Evolutionary conservation across 2,888 invertebrate genomes (phyloP).

Genomic region (Erpobdella octoculata): DNA sequence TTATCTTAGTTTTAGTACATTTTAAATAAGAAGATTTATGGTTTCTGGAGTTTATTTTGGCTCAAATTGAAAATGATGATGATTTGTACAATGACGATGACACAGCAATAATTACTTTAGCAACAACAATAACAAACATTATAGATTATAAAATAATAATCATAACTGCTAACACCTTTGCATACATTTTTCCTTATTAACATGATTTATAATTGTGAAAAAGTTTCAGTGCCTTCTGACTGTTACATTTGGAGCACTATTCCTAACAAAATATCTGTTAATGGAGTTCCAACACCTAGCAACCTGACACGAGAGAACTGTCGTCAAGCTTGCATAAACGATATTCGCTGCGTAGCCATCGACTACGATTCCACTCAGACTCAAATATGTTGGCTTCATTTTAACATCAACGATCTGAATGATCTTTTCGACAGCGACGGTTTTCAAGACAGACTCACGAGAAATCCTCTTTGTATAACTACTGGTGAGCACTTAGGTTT

Average conservation of each 20-base stretch:
- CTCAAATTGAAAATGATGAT: no score
- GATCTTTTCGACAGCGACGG: not conserved
- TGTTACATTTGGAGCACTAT: conserved; percentile 1
- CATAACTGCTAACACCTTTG: no score
- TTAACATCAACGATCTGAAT: not conserved
- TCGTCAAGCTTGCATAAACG: not conserved
- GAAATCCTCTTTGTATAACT: not conserved
- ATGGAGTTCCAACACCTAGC: not conserved
- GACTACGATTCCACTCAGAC: conserved; percentile 12
- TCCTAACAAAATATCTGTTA: not conserved
- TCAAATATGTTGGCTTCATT: conserved; percentile 18
- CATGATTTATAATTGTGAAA: not conserved
- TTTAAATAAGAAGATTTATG: no score
- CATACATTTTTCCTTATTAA: not conserved
- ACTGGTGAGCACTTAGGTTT: not conserved
- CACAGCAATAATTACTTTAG: not conserved
- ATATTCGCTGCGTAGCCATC: conserved; percentile 6
- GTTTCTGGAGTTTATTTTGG: no score
- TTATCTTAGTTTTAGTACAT: no score
- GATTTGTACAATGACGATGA: no score
- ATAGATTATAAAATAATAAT: not conserved
- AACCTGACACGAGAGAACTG: not conserved
- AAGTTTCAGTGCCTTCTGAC: not conserved
- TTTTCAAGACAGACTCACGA: not conserved
- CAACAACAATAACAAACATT: not conserved